A percentile compares a stretch with the other conserved stretches of the same genome.
phyloP scores from a whole-genome alignment of 2,888 invertebrate species.

The Mycalesis mineus region DNA sequence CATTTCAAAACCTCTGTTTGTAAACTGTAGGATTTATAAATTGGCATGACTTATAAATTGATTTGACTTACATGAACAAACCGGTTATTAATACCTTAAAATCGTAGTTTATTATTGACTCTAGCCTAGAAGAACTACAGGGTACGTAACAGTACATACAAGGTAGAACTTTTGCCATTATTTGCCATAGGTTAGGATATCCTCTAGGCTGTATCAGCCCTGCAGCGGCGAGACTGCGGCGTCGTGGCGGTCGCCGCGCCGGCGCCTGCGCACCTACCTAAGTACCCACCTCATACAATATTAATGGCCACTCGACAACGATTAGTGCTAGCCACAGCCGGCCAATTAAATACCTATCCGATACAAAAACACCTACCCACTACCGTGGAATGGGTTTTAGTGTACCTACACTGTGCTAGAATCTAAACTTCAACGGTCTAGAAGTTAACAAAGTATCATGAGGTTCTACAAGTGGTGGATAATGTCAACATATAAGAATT shows the following conservation, averaged over 20 bases:
- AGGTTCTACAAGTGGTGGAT: no score
- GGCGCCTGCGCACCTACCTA: constrained; percentile 45
- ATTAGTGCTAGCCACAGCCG: constrained; percentile 40
- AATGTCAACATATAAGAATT: no score
- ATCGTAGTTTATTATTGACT: no score
- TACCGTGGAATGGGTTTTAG: background rate
- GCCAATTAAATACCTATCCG: constrained; percentile 52
- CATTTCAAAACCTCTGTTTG: no score
- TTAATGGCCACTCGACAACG: constrained; percentile 50
- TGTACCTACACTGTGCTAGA: no score
- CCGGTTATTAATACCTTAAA: no score
- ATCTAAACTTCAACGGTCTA: background rate
- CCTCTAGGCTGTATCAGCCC: constrained; percentile 10
- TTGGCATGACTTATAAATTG: no score
- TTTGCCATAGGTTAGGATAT: background rate
- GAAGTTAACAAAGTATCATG: background rate
- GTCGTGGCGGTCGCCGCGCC: constrained; percentile 40
- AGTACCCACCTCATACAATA: constrained; percentile 57
- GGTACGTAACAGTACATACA: no score
- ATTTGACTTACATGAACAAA: no score
- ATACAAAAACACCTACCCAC: constrained; percentile 36
- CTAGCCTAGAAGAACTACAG: no score
- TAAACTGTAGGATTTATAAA: no score
- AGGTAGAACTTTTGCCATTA: no score
- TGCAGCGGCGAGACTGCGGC: constrained; percentile 31